phyloP scores from a whole-genome alignment of 2,888 invertebrate genomes.

The Proisotoma minuta region DNA sequence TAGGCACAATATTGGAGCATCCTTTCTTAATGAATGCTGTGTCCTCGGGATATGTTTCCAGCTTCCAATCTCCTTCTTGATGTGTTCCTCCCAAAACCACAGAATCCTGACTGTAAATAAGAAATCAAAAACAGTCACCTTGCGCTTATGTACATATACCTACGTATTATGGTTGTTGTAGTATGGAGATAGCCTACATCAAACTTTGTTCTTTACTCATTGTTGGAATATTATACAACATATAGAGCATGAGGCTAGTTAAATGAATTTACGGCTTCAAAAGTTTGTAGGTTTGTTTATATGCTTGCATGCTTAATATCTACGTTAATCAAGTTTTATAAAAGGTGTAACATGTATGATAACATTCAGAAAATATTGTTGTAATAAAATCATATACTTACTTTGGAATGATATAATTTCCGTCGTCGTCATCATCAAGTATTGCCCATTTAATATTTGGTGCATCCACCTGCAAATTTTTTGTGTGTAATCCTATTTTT shows the following conservation, averaged over 20 bases:
- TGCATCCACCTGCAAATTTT: conserved; percentile 58
- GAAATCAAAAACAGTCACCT: conserved; percentile 1
- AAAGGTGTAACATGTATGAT: too few relatives aligned
- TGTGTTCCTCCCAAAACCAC: conserved; percentile 74
- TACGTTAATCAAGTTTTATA: too few relatives aligned
- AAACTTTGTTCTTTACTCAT: too few relatives aligned
- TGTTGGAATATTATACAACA: too few relatives aligned
- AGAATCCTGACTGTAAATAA: conserved; percentile 55
- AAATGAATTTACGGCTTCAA: too few relatives aligned
- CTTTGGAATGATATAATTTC: conserved; percentile 75
- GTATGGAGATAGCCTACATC: too few relatives aligned
- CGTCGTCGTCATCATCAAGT: conserved; percentile 58
- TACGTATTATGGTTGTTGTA: too few relatives aligned
- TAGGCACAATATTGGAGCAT: conserved; percentile 60
- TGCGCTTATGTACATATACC: conserved; percentile 7
- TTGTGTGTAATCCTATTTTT: too few relatives aligned
- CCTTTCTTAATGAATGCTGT: conserved; percentile 61
- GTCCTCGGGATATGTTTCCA: conserved; percentile 56
- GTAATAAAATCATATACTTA: conserved; percentile 51
- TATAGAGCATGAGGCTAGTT: too few relatives aligned
- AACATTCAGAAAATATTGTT: conserved; percentile 6
- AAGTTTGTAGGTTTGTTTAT: too few relatives aligned
- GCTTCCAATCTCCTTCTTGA: conserved; percentile 62
- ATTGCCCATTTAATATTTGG: conserved; percentile 62
- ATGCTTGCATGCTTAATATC: too few relatives aligned